These are phyloP conservation scores for Drosophila lowei DNA, from an alignment of 1,140 invertebrate species.

Conservation along the genomic window DNA sequence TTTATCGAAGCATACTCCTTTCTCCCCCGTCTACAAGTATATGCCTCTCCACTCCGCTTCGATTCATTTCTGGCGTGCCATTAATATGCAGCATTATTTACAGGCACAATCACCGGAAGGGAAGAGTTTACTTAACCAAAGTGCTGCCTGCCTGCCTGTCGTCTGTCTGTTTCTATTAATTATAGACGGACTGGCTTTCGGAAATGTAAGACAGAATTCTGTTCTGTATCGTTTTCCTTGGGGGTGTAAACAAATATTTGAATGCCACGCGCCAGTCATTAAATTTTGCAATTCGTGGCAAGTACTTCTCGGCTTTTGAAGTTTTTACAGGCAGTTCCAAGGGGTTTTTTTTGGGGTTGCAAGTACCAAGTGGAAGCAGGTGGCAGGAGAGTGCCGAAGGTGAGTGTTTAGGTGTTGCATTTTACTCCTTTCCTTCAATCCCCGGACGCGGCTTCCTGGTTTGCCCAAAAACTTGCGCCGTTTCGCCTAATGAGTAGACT, in stretches of 20 bases:
- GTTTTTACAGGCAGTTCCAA: slow-evolving; percentile 32
- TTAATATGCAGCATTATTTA: slow-evolving; percentile 66
- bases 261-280: slow-evolving; percentile 68
- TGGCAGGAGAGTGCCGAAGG: slow-evolving; percentile 3
- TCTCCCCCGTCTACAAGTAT: not conserved
- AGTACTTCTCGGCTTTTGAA: slow-evolving; percentile 59
- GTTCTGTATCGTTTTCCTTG: slow-evolving; percentile 13
- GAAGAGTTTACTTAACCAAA: slow-evolving; percentile 28
- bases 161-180: slow-evolving; percentile 34
- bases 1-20: slow-evolving; percentile 57
- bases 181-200: slow-evolving; percentile 21
- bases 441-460: not conserved
- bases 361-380: too few species aligned
- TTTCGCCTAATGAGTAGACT: slow-evolving; percentile 52
- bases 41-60: slow-evolving; percentile 1
- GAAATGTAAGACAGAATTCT: slow-evolving; percentile 44
- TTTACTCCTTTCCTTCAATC: not conserved
- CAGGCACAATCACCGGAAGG: slow-evolving; percentile 12
- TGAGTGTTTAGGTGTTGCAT: slow-evolving; percentile 22
- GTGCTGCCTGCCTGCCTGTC: slow-evolving; percentile 24
- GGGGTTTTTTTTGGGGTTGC: slow-evolving; percentile 13
- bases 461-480: slow-evolving; percentile 4
- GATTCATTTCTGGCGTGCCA: slow-evolving; percentile 31
- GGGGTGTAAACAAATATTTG: slow-evolving; percentile 60
- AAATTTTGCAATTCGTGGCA: slow-evolving; percentile 51